Conservation (phyloP, 2,113 vertebrate genomes). For the Numida meleagris region DNA sequence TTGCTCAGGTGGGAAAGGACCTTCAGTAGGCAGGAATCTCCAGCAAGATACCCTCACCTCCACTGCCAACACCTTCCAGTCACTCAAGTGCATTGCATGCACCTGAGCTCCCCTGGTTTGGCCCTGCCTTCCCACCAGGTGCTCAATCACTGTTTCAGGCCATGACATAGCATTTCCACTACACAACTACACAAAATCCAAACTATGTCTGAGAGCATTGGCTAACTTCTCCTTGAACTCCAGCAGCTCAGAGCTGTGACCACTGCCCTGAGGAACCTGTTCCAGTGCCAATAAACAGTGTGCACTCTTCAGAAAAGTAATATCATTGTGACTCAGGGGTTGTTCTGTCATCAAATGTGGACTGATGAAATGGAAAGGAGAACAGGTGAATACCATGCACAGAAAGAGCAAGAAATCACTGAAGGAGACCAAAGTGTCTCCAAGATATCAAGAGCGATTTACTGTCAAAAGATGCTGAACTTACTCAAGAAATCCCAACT, state of each 20-base stretch:
- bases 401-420: slow-evolving; percentile 3
- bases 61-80: no score
- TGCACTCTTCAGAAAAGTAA: slow-evolving; percentile 9
- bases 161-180: no score
- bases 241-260: neutral
- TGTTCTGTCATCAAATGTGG: neutral
- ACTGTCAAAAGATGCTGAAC: slow-evolving; percentile 9
- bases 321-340: slow-evolving; percentile 15
- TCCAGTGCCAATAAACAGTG: neutral
- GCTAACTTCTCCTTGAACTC: neutral
- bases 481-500: neutral
- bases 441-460: slow-evolving; percentile 2
- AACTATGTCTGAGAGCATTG: neutral
- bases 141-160: no score
- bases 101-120: no score
- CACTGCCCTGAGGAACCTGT: neutral
- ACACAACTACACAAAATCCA: neutral
- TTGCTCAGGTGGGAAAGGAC: no score
- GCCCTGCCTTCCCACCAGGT: no score
- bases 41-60: no score
- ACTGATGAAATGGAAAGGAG: neutral
- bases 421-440: neutral
- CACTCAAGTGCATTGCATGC: no score
- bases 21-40: no score
- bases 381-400: neutral